A percentile compares a stretch with the other conserved stretches of the same genome.
Conservation (phyloP, 2,113 vertebrate genomes). For the Petroica traversi region DNA sequence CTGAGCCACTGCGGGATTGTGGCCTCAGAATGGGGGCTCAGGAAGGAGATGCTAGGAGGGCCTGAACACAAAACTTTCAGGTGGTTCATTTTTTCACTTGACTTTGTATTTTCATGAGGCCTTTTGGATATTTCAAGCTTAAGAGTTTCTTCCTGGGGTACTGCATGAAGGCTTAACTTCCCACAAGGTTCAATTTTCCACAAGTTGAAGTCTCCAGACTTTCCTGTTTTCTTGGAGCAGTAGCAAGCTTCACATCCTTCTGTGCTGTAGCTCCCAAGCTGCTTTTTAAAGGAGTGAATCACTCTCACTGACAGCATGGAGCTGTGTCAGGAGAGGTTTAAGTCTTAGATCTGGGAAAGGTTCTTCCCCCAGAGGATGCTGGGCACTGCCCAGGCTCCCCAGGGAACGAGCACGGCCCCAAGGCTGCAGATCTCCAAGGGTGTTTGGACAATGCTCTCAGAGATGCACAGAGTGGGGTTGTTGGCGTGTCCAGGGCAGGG, state of each 20-base stretch:
- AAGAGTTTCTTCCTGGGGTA: background rate
- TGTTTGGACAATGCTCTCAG: fast-evolving
- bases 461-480: fast-evolving
- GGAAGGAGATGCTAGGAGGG: background rate
- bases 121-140: background rate
- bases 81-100: background rate
- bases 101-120: background rate
- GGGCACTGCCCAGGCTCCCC: background rate
- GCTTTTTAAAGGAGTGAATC: background rate
- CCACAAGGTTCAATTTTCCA: background rate
- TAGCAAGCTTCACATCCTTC: background rate
- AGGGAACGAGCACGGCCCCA: background rate
- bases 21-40: fast-evolving
- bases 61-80: background rate
- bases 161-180: background rate
- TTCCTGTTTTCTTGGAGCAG: background rate
- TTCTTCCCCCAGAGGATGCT: background rate
- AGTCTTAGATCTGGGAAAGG: fast-evolving
- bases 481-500: background rate
- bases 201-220: background rate
- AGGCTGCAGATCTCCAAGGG: background rate
- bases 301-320: background rate
- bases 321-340: background rate
- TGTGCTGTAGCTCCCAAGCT: background rate
- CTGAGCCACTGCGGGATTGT: fast-evolving